Evolutionary conservation across 1,140 invertebrate species (phyloP), one percentile per base, ranked within the genome.

Genomic region (Nixonia krombeini): DNA sequence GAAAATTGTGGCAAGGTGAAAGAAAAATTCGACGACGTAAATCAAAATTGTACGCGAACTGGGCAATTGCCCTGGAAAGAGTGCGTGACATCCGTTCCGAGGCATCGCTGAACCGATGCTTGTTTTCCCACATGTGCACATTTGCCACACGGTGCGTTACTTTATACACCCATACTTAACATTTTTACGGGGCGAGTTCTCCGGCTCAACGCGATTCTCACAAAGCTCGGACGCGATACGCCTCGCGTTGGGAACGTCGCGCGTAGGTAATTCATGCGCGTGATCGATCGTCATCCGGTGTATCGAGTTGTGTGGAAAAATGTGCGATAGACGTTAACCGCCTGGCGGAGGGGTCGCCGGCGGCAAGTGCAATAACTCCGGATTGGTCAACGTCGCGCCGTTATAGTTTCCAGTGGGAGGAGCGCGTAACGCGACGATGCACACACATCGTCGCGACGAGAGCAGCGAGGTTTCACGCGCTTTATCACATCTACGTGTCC

Each of bases 371-470:
- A 35, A 57, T 35, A 16, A 9, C 23, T 16, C 46, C 50, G 63
- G 56, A 66, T 66, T 66, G 63, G 63, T 44, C 45, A 46, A 21
- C 44, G 29, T 66, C 58, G 57, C 21, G 53, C 44, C 29, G 62
- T 58, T 53, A 58, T 37, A 66, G 28, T 66, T 66, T 53, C 47
- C 49, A 66, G 62, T 66, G 56, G 63, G 63, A 66, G 63, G 63
- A 66, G 63, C 63, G 40, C 63, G 63, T 66, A 55, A 59, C 51
- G 56, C 63, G 56, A 59, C 55, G 50, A 56, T 66, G 63, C 55
- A 59, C 51, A 40, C 45, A 59, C n/a, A n/a, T n/a, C n/a, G n/a
- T 37, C 38, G 40, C 15, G 28, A 23, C 2, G 18, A 6, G 33
- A n/a, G n/a, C n/a, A n/a, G n/a, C n/a, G n/a, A n/a, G n/a, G n/a